Evolutionary conservation across 2,888 invertebrate species (phyloP).

Genomic region (Xylophagus ater): DNA sequence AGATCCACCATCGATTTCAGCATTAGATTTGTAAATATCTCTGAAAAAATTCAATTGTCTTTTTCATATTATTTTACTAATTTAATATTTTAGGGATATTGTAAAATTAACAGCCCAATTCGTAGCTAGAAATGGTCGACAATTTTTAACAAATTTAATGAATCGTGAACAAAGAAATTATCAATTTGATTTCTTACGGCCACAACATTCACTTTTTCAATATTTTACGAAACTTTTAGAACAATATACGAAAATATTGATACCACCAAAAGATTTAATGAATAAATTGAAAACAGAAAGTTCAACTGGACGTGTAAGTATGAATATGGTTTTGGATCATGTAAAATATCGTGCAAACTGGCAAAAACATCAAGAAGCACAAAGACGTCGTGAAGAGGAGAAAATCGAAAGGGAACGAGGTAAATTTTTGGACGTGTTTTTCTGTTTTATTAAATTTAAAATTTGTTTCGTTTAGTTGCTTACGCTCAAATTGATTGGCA

Average conservation of each 20-base stretch:
- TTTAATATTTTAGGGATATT: slow-evolving; percentile 59
- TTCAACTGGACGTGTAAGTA: slow-evolving; percentile 43
- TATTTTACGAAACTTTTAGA: slow-evolving; percentile 97
- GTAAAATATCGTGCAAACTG: slow-evolving; percentile 93
- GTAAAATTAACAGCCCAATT: slow-evolving; percentile 98
- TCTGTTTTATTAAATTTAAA: slow-evolving; percentile 4
- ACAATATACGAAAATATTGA: slow-evolving; percentile 94
- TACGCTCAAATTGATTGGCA: slow-evolving; percentile 99
- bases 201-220: slow-evolving; percentile 95
- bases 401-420: slow-evolving; percentile 86
- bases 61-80: neutral
- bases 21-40: slow-evolving; percentile 70
- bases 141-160: slow-evolving; percentile 97
- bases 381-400: slow-evolving; percentile 87
- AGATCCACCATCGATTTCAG: slow-evolving; percentile 97
- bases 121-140: slow-evolving; percentile 95
- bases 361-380: slow-evolving; percentile 89
- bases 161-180: slow-evolving; percentile 95
- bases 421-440: slow-evolving; percentile 27
- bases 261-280: slow-evolving; percentile 87
- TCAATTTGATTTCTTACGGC: slow-evolving; percentile 96
- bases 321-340: slow-evolving; percentile 63
- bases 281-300: slow-evolving; percentile 69
- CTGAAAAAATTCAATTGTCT: neutral
- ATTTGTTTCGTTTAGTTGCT: slow-evolving; percentile 46